A percentile compares a stretch with the other conserved stretches of the same genome.
phyloP scores from a whole-genome alignment of 2,113 vertebrate genomes.

The Lophura nycthemera region DNA sequence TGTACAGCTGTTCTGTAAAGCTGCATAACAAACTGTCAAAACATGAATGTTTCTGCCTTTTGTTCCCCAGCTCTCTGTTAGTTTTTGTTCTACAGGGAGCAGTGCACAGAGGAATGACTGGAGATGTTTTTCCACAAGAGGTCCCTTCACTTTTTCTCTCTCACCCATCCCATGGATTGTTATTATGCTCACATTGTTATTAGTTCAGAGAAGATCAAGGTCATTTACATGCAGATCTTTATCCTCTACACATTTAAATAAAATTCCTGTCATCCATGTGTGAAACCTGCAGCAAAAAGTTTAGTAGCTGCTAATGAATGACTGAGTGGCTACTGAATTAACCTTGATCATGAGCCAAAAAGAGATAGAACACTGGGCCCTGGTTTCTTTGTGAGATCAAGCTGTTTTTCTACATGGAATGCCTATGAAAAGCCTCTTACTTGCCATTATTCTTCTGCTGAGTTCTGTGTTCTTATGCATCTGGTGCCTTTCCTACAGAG shows the following conservation, averaged over 20 bases:
- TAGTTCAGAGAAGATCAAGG: not conserved
- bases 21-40: not conserved
- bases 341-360: not conserved
- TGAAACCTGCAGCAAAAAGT: not conserved
- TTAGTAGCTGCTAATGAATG: not conserved
- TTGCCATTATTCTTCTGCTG: not conserved
- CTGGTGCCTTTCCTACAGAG: not conserved
- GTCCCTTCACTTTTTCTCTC: not conserved
- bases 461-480: not conserved
- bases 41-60: not conserved
- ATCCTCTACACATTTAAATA: not conserved
- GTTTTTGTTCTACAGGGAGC: not conserved
- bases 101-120: not conserved
- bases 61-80: not conserved
- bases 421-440: not conserved
- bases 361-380: not conserved
- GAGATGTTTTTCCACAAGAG: not conserved
- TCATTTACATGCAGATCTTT: not conserved
- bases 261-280: not conserved
- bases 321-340: not conserved
- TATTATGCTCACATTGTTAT: not conserved
- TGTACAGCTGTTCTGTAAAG: not conserved
- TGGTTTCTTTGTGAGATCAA: not conserved
- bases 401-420: not conserved
- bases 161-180: too few species aligned